Evolutionary conservation across 2,797 vertebrate genomes (phyloP).

Genomic region (Peromyscus attwateri): DNA sequence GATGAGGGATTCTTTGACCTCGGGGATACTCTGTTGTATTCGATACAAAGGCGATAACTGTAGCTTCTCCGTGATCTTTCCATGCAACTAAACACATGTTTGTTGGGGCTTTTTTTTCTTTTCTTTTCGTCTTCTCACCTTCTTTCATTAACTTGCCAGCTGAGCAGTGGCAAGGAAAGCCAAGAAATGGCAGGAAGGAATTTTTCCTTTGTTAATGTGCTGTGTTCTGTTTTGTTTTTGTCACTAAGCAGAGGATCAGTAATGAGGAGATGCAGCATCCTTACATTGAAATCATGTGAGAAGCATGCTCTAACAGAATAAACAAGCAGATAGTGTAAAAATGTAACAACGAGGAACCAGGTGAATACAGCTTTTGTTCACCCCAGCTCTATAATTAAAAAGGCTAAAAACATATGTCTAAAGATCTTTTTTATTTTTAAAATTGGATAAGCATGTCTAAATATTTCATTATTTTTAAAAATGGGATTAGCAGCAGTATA

Average conservation of each 20-base stretch:
- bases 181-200: conserved; percentile 86
- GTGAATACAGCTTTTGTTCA: conserved; percentile 84
- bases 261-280: conserved; percentile 87
- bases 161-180: conserved; percentile 85
- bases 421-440: conserved; percentile 78
- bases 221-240: conserved; percentile 82
- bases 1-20: conserved; percentile 80
- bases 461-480: conserved; percentile 76
- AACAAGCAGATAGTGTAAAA: conserved; percentile 77
- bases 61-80: conserved; percentile 83
- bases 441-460: conserved; percentile 61
- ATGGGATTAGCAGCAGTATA: conserved; percentile 27
- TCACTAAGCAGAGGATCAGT: conserved; percentile 81
- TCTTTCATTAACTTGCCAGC: conserved; percentile 86
- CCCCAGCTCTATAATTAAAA: conserved; percentile 78
- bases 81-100: conserved; percentile 83
- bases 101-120: conserved; percentile 77
- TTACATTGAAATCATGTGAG: conserved; percentile 82
- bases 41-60: conserved; percentile 81
- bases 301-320: conserved; percentile 80
- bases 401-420: conserved; percentile 73
- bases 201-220: conserved; percentile 87
- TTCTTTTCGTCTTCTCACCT: conserved; percentile 85
- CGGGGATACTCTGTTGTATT: conserved; percentile 71
- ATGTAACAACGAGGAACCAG: conserved; percentile 78